Conservation (phyloP, 2,888 invertebrate species). For the Xylophagus ater region DNA sequence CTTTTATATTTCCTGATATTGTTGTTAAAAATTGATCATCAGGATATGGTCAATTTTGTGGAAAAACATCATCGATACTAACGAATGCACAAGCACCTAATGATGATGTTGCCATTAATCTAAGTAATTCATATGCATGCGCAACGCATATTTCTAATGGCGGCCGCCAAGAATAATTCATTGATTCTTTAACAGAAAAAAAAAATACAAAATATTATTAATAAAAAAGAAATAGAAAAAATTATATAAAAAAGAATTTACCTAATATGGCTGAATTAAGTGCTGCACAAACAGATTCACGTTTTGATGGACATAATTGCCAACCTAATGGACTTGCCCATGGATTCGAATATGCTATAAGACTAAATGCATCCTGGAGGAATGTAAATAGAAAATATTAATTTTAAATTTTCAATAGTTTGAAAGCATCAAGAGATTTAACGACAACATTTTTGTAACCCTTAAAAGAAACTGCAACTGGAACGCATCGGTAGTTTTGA, state of each 20-base stretch:
- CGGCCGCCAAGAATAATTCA: constrained; percentile 80
- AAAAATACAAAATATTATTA: constrained; percentile 22
- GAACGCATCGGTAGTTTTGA: no score
- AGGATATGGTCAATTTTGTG: constrained; percentile 38
- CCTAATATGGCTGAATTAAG: constrained; percentile 97
- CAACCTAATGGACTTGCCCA: constrained; percentile 95
- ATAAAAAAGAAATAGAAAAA: constrained; percentile 8
- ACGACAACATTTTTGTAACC: no score
- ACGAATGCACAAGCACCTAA: constrained; percentile 93
- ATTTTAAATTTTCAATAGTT: no score
- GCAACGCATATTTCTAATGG: constrained; percentile 86
- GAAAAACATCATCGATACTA: constrained; percentile 70
- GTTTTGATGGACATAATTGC: constrained; percentile 87
- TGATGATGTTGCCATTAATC: constrained; percentile 79
- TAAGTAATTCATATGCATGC: constrained; percentile 80
- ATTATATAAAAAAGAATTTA: constrained; percentile 35
- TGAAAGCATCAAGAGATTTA: no score
- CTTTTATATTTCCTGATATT: constrained; percentile 29
- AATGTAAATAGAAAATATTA: constrained; percentile 6
- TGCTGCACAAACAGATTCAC: constrained; percentile 90
- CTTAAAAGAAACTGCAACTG: no score
- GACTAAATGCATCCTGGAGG: constrained; percentile 86
- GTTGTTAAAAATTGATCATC: no score
- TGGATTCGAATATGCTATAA: constrained; percentile 94
- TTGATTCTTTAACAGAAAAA: no score